A percentile compares a stretch with the other conserved stretches of the same genome.
Evolutionary conservation across 2,113 vertebrate species (phyloP).

Genomic region (Rhinoderma darwinii): DNA sequence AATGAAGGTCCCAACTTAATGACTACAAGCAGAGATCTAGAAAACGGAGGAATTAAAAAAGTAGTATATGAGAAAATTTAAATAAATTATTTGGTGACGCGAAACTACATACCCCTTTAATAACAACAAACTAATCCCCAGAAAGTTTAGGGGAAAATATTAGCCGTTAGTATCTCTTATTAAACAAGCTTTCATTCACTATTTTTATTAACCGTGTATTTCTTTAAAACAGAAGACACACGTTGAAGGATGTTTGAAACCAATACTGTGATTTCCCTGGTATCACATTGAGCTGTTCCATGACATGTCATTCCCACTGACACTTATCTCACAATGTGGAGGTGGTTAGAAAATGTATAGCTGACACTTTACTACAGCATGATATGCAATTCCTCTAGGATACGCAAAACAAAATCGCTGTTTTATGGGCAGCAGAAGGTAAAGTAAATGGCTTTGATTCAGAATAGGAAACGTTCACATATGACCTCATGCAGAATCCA

Average conservation of each 20-base stretch:
- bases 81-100: too few species aligned
- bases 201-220: background rate
- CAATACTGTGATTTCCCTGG: background rate
- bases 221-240: background rate
- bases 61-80: too few species aligned
- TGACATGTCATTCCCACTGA: conserved; percentile 6
- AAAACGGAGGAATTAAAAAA: too few species aligned
- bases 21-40: too few species aligned
- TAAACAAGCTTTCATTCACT: background rate
- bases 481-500: too few species aligned
- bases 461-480: background rate
- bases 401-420: background rate
- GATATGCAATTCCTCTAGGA: background rate
- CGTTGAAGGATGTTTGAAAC: background rate
- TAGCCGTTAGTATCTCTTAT: background rate
- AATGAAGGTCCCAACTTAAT: too few species aligned
- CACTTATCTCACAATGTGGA: conserved; percentile 14
- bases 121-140: too few species aligned
- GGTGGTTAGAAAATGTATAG: conserved; percentile 19
- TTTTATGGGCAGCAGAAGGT: background rate
- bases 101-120: too few species aligned
- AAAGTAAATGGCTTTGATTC: background rate
- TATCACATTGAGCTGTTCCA: conserved; percentile 3
- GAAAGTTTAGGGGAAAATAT: too few species aligned
- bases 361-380: conserved; percentile 10